phyloP scores from a whole-genome alignment of 2,113 vertebrate genomes.

The Reinhardtius hippoglossoides region DNA sequence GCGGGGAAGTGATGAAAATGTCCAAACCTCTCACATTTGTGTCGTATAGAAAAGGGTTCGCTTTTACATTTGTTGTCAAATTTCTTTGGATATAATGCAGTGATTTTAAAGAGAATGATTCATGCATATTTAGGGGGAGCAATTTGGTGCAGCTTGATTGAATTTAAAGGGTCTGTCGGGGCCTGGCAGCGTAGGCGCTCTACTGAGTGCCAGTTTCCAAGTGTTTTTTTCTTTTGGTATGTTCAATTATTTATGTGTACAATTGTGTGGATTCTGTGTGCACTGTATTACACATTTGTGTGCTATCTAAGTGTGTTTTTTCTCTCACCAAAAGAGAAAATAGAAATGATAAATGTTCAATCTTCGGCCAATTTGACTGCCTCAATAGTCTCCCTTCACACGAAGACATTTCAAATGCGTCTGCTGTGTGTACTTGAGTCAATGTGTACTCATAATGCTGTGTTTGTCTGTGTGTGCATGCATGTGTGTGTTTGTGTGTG shows the following conservation, averaged over 20 bases:
- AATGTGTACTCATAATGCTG: neutral
- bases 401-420: neutral
- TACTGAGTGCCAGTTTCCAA: too few relatives aligned
- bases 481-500: neutral
- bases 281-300: neutral
- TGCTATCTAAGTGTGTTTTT: neutral
- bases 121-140: too few relatives aligned
- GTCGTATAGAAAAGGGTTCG: too few relatives aligned
- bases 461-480: conserved; percentile 4
- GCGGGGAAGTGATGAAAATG: too few relatives aligned
- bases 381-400: neutral
- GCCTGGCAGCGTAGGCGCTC: too few relatives aligned
- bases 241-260: neutral
- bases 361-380: conserved; percentile 17
- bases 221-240: neutral
- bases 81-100: too few relatives aligned
- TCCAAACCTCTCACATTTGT: too few relatives aligned
- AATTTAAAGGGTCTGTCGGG: too few relatives aligned
- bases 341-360: conserved; percentile 18
- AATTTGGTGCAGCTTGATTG: too few relatives aligned
- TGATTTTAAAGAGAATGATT: too few relatives aligned
- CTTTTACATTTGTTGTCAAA: too few relatives aligned
- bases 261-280: neutral
- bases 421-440: neutral
- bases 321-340: neutral